Evolutionary conservation across 2,888 invertebrate genomes (phyloP).

Genomic region (Rhorus exstirpatorius): DNA sequence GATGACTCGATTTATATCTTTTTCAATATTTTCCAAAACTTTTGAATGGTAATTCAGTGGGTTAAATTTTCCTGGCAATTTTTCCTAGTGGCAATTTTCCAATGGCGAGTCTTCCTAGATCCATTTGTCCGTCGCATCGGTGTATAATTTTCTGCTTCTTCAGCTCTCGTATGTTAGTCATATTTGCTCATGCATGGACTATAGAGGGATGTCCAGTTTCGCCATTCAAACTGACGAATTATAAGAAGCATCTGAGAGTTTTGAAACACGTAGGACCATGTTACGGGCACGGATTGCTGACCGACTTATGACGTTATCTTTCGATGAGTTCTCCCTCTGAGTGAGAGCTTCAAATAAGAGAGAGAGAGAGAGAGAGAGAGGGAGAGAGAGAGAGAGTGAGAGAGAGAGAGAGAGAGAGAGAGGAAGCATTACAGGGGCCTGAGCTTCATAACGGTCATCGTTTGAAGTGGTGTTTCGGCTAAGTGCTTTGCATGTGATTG

Average conservation of each 20-base stretch:
- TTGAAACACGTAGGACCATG: slow-evolving; percentile 80
- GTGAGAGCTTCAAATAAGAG: slow-evolving; percentile 66
- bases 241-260: slow-evolving; percentile 78
- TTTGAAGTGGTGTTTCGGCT: slow-evolving; percentile 48
- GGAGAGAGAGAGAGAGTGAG: neutral
- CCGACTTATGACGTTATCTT: slow-evolving; percentile 83
- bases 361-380: slow-evolving; percentile 40
- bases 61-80: too few relatives aligned
- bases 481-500: slow-evolving; percentile 41
- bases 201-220: too few relatives aligned
- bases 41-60: too few relatives aligned
- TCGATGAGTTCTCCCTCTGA: slow-evolving; percentile 62
- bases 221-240: slow-evolving; percentile 6
- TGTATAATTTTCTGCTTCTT: too few relatives aligned
- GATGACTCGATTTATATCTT: too few relatives aligned
- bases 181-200: too few relatives aligned
- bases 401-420: slow-evolving; percentile 35
- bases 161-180: too few relatives aligned
- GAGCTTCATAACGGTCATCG: slow-evolving; percentile 61
- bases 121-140: too few relatives aligned
- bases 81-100: too few relatives aligned
- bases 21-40: too few relatives aligned
- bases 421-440: slow-evolving; percentile 54
- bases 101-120: too few relatives aligned
- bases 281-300: slow-evolving; percentile 80